phyloP scores from a whole-genome alignment of 2,888 invertebrate species.

The Leptinotarsa haldemani region DNA sequence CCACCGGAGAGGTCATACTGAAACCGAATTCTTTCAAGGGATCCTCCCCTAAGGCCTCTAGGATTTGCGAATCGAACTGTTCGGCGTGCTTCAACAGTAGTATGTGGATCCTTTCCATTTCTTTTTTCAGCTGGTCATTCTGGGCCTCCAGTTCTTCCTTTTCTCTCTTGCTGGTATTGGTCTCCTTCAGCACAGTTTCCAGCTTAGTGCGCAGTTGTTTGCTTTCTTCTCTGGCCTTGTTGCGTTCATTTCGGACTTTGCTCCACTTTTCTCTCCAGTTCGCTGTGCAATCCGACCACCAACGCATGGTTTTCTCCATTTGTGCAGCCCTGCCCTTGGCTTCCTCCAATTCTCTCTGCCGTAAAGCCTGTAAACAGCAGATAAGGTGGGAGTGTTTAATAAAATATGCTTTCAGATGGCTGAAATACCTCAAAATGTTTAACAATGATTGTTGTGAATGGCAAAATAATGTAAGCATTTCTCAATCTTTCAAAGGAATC shows the following conservation, averaged over 20 bases:
- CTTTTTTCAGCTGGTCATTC: conserved; percentile 80
- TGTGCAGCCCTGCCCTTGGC: conserved; percentile 94
- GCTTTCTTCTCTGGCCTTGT: conserved; percentile 91
- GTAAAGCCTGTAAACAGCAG: conserved; percentile 67
- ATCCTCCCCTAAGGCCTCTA: conserved; percentile 67
- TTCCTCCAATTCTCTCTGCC: conserved; percentile 89
- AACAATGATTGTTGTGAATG: no score
- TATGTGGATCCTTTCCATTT: conserved; percentile 83
- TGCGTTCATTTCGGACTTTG: conserved; percentile 91
- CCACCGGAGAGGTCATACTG: conserved; percentile 57
- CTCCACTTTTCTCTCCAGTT: conserved; percentile 98
- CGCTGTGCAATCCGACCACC: conserved; percentile 99
- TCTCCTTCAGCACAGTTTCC: conserved; percentile 82
- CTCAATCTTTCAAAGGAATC: not conserved
- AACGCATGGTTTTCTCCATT: conserved; percentile 99
- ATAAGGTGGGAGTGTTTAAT: not conserved
- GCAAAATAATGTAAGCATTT: no score
- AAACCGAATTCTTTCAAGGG: conserved; percentile 64
- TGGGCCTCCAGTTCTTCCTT: conserved; percentile 83
- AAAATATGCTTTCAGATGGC: not conserved
- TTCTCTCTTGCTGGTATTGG: conserved; percentile 79
- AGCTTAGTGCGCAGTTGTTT: conserved; percentile 84
- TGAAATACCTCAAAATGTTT: no score
- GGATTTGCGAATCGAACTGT: conserved; percentile 72
- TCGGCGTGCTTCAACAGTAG: conserved; percentile 77